These are phyloP conservation scores for Clarias gariepinus DNA, from an alignment of 2,113 vertebrate genomes.

Conservation along the genomic window DNA sequence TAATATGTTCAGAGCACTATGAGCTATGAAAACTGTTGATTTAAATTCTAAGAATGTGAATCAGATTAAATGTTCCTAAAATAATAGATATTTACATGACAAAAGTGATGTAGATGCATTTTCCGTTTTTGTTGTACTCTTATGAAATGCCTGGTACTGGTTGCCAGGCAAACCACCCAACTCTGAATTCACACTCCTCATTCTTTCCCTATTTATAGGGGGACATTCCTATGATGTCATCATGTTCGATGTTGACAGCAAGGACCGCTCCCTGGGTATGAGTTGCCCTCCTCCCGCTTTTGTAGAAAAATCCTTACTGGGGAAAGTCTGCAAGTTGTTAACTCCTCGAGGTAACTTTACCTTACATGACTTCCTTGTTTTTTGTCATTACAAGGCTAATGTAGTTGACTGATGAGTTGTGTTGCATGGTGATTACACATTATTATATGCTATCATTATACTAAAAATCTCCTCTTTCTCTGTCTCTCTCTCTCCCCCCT, in stretches of 20 bases:
- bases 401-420: not conserved
- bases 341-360: slow-evolving; percentile 76
- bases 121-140: not conserved
- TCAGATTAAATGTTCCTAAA: not conserved
- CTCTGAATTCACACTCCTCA: not conserved
- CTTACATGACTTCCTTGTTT: not conserved
- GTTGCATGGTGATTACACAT: not conserved
- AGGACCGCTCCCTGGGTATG: slow-evolving; percentile 88
- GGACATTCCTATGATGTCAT: slow-evolving; percentile 76
- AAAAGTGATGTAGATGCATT: not conserved
- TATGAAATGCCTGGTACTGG: not conserved
- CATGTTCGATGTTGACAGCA: slow-evolving; percentile 97
- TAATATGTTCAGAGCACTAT: not conserved
- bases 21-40: not conserved
- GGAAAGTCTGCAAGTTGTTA: slow-evolving; percentile 82
- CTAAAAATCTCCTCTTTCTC: not conserved
- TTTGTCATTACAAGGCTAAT: no score
- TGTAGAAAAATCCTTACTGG: slow-evolving; percentile 81
- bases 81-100: not conserved
- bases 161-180: not conserved
- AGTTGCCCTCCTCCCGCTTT: slow-evolving; percentile 93
- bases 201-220: slow-evolving; percentile 63
- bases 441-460: not conserved
- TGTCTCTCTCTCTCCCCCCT: not conserved
- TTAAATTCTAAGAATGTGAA: not conserved